phyloP scores from a whole-genome alignment of 2,797 vertebrate species.

The Loris lydekkerianus region DNA sequence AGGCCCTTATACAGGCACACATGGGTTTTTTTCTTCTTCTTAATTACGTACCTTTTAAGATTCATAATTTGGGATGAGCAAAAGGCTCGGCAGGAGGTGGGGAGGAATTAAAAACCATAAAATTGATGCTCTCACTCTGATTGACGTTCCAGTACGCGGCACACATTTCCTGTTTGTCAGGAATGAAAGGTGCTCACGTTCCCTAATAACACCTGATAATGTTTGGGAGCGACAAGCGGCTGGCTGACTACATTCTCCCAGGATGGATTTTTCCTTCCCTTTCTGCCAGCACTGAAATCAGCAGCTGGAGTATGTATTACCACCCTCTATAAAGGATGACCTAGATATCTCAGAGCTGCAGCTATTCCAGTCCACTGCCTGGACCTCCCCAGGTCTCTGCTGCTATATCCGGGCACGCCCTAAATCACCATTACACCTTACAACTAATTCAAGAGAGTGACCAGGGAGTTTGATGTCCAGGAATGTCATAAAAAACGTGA shows the following conservation, averaged over 20 bases:
- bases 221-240: slow-evolving; percentile 89
- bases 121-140: slow-evolving; percentile 91
- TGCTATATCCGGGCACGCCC: slow-evolving; percentile 77
- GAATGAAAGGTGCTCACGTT: slow-evolving; percentile 89
- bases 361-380: slow-evolving; percentile 81
- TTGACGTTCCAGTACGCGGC: slow-evolving; percentile 89
- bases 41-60: slow-evolving; percentile 90
- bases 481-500: slow-evolving; percentile 48
- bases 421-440: slow-evolving; percentile 77
- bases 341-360: slow-evolving; percentile 84
- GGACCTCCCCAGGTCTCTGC: slow-evolving; percentile 82
- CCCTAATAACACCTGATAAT: slow-evolving; percentile 89
- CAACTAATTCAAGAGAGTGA: slow-evolving; percentile 73
- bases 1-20: slow-evolving; percentile 81
- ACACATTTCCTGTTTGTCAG: slow-evolving; percentile 92
- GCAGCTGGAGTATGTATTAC: slow-evolving; percentile 83
- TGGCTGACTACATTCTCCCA: slow-evolving; percentile 88
- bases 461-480: slow-evolving; percentile 69
- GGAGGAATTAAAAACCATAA: slow-evolving; percentile 91
- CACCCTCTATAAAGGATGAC: slow-evolving; percentile 81
- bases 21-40: slow-evolving; percentile 87
- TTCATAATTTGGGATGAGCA: slow-evolving; percentile 92
- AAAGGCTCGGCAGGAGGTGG: slow-evolving; percentile 90
- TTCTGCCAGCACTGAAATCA: slow-evolving; percentile 87
- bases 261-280: slow-evolving; percentile 80